A percentile compares a stretch with the other conserved stretches of the same genome.
phyloP scores from a whole-genome alignment of 2,888 invertebrate genomes.

The Lasioglossum marginatum region DNA sequence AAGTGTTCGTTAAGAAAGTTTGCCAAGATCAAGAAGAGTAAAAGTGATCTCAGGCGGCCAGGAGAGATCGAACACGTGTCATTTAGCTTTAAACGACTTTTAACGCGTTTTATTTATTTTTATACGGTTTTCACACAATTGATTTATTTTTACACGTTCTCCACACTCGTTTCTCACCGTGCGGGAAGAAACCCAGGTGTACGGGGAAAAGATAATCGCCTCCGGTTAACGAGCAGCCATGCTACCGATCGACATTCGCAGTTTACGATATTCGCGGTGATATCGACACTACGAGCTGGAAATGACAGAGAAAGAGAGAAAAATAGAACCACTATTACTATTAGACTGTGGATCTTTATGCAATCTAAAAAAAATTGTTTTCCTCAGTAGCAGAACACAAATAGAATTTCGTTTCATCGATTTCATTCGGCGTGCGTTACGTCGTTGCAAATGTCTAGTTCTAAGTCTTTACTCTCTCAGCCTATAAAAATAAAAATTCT shows the following conservation, averaged over 20 bases:
- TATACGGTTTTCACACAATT: background rate
- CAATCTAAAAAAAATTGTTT: background rate
- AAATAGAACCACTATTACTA: background rate
- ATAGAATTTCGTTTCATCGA: background rate
- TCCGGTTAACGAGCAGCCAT: background rate
- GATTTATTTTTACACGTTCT: background rate
- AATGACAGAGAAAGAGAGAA: background rate
- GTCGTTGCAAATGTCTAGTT: background rate
- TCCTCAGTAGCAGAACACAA: background rate
- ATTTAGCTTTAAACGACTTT: background rate
- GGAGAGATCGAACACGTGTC: background rate
- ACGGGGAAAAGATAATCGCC: background rate
- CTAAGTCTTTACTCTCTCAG: background rate
- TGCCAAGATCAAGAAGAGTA: background rate
- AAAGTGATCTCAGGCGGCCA: background rate
- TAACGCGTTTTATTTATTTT: background rate
- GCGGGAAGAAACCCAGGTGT: background rate
- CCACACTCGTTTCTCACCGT: background rate
- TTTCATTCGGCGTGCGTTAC: background rate
- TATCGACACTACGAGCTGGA: background rate
- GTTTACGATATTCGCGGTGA: constrained; percentile 28
- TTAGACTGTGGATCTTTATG: background rate
- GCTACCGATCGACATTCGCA: background rate
- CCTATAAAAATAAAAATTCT: background rate
- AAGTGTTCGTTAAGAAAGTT: background rate